These are phyloP conservation scores for Syrphus vitripennis DNA, from an alignment of 2,888 invertebrate genomes.

Conservation along the genomic window DNA sequence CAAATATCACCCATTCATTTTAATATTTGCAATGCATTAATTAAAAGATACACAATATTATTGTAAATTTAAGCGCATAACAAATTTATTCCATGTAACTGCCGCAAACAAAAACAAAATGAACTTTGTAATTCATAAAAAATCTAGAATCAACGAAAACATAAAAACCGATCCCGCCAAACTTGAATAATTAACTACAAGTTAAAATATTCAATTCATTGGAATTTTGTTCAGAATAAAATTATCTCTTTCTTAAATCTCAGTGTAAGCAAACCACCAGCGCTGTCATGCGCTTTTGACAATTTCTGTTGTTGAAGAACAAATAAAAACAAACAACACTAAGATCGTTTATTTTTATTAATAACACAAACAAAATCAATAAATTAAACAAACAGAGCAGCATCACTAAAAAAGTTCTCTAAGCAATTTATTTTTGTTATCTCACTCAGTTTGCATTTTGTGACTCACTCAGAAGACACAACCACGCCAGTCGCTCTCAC, in stretches of 20 bases:
- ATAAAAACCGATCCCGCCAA: slow-evolving; percentile 3
- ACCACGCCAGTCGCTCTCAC: neutral
- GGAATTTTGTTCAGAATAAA: neutral
- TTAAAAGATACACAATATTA: neutral
- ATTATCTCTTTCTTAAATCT: neutral
- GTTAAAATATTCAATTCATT: neutral
- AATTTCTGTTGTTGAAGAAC: neutral
- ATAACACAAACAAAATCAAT: neutral
- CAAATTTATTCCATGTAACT: neutral
- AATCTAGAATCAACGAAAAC: neutral
- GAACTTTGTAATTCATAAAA: neutral
- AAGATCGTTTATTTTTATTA: neutral
- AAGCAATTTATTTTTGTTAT: neutral
- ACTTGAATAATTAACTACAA: neutral
- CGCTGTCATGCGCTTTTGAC: neutral
- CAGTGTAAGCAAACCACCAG: neutral
- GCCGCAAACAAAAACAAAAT: neutral
- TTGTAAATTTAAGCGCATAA: neutral
- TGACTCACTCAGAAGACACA: neutral
- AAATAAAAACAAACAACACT: neutral
- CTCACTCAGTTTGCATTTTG: neutral
- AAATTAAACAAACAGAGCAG: neutral
- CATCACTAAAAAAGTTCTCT: neutral
- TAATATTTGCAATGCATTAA: neutral
- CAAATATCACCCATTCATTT: neutral